Percentiles rank a stretch among this genome's conserved stretches.
phyloP scores from a whole-genome alignment of 1,140 invertebrate species.

The Triops longicaudatus region DNA sequence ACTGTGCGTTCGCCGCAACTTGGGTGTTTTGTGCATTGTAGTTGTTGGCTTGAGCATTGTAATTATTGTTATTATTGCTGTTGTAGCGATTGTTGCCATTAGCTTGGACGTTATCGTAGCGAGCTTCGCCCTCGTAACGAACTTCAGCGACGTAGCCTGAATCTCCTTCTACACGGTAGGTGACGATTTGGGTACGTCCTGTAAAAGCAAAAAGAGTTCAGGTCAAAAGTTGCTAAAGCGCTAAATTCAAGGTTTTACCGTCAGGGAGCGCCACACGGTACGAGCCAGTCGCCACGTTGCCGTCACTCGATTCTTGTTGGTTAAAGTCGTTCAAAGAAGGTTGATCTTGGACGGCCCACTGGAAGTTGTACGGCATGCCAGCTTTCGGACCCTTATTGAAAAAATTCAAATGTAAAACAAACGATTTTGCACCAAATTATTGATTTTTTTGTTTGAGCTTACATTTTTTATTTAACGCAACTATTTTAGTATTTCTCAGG shows the following conservation, averaged over 20 bases:
- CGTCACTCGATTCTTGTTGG: slow-evolving; percentile 13
- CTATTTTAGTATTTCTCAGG: too few species aligned
- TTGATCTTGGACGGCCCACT: slow-evolving; percentile 18
- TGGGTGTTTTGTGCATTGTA: not conserved
- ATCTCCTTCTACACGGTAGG: not conserved
- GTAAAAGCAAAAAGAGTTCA: not conserved
- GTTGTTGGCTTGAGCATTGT: not conserved
- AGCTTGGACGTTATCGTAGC: slow-evolving; percentile 24
- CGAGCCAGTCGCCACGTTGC: not conserved
- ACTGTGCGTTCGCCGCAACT: not conserved
- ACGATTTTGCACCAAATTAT: not conserved
- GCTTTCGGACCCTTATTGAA: not conserved
- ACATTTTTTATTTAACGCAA: too few species aligned
- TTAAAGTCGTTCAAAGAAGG: slow-evolving; percentile 2
- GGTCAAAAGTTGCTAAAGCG: not conserved
- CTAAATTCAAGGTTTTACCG: not conserved
- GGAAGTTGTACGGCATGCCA: slow-evolving; percentile 18
- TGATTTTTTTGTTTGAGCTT: too few species aligned
- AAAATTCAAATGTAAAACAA: not conserved
- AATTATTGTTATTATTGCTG: not conserved
- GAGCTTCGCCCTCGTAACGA: slow-evolving; percentile 33
- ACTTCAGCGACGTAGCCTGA: slow-evolving; percentile 29
- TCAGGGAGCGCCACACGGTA: slow-evolving; percentile 20
- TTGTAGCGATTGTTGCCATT: not conserved
- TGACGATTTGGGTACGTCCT: slow-evolving; percentile 15